Conservation (phyloP, 2,888 invertebrate genomes). For the Arenicola marina region DNA sequence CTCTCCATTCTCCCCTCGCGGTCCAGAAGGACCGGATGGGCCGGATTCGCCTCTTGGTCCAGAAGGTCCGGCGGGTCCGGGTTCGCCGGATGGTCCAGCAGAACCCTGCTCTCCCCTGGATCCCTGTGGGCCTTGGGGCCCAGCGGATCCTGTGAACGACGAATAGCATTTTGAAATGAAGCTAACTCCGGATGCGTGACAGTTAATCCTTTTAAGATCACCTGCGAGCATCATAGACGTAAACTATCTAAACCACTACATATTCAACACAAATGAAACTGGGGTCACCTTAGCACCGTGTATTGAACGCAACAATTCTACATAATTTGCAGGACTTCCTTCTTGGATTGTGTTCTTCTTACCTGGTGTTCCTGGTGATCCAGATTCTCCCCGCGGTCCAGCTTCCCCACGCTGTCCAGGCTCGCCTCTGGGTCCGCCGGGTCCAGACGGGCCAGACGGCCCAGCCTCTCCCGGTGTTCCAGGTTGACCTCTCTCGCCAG, state of each 20-base stretch:
- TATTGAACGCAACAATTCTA: too few relatives aligned
- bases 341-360: not conserved
- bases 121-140: slow-evolving; percentile 26
- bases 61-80: slow-evolving; percentile 24
- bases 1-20: slow-evolving; percentile 15
- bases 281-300: too few relatives aligned
- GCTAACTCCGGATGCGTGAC: too few relatives aligned
- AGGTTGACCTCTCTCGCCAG: slow-evolving; percentile 66
- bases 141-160: slow-evolving; percentile 12
- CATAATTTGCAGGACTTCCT: not conserved
- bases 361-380: slow-evolving; percentile 1
- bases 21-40: slow-evolving; percentile 21
- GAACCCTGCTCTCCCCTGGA: slow-evolving; percentile 14
- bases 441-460: slow-evolving; percentile 22
- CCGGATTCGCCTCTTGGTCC: slow-evolving; percentile 24
- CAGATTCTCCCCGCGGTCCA: slow-evolving; percentile 40
- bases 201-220: too few relatives aligned
- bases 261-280: too few relatives aligned
- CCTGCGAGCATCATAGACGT: too few relatives aligned
- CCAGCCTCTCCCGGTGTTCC: slow-evolving; percentile 37
- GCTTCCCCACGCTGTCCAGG: slow-evolving; percentile 70
- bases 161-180: too few relatives aligned
- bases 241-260: too few relatives aligned
- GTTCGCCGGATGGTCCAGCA: slow-evolving; percentile 16
- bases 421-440: slow-evolving; percentile 23